Base-by-base conservation (phyloP, 2,888 invertebrate species). In the Cephus pulcher region DNA sequence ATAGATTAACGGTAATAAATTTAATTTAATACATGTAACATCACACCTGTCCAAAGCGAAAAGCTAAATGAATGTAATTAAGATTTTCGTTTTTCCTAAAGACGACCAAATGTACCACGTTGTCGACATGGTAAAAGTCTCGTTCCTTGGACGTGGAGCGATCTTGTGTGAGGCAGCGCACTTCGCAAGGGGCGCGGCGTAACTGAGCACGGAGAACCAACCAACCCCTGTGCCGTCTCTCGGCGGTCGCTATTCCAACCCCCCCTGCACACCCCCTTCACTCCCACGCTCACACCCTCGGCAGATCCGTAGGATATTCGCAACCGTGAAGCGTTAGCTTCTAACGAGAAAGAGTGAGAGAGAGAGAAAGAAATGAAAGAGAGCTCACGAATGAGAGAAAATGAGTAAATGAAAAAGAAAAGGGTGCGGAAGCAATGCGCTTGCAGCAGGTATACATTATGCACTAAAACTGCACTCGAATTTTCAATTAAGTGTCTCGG, bases 181-280 rank as follows among this genome's bases (percentile, higher is more conserved):
- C 88, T 86, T 90, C 88, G 88, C 89, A 88, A 91, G 90, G 91
- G 91, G 90, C 90, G 91, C 91, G 91, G 91, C 90, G 90, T 88
- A 88, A 91, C 91, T 91, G 91, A 89, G 84, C 88, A 82, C 85
- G 85, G 83, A 84, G 85, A 85, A 83, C 85, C 87, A 85, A 83
- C 85, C 87, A 85, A 86, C 85, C 86, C 86, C 84, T 85, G 81
- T 76, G 76, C 79, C 75, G 75, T 81, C 80, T 77, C 79, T 77
- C 76, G 34, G 68, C 23, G 34, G 40, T 12, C 34, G 75, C 76
- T 78, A 40, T 69, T 76, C 34, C 78, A 71, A 76, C 76, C 79
- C 75, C 76, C 78, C 74, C 75, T 34, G 68, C 69, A 79, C 77
- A n/a, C 68, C 37, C 35, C 37, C 75, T 34, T 71, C 74, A 33